phyloP scores from a whole-genome alignment of 2,113 vertebrate species.

The Mohoua ochrocephala region DNA sequence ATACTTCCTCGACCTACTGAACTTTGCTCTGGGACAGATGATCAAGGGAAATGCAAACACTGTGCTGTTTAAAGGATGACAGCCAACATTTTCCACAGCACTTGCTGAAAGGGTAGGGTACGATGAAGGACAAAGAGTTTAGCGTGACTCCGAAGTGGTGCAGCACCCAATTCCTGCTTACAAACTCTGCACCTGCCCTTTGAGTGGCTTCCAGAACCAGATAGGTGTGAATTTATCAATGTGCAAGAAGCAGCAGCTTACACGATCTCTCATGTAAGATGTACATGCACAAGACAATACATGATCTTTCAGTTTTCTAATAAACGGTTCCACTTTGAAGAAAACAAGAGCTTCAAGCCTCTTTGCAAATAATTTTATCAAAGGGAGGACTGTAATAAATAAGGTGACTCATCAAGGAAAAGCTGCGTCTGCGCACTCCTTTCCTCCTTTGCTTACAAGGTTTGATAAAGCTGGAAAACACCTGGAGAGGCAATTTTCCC shows the following conservation, averaged over 20 bases:
- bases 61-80: neutral
- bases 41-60: neutral
- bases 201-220: neutral
- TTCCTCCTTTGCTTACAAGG: neutral
- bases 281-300: neutral
- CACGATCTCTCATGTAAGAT: neutral
- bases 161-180: neutral
- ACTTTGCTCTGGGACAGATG: neutral
- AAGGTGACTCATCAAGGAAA: neutral
- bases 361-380: neutral
- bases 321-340: neutral
- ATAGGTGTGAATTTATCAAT: neutral
- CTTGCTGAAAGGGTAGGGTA: neutral
- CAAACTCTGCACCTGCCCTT: neutral
- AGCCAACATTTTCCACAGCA: neutral
- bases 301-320: neutral
- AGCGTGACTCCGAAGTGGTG: neutral
- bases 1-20: neutral
- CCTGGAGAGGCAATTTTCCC: neutral
- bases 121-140: neutral
- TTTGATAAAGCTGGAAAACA: neutral
- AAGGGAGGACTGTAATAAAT: neutral
- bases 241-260: neutral
- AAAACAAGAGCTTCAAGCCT: neutral
- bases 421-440: neutral